These are phyloP conservation scores for Hirtodrosophila duncani DNA, from an alignment of 2,888 invertebrate genomes.

Conservation along the genomic window DNA sequence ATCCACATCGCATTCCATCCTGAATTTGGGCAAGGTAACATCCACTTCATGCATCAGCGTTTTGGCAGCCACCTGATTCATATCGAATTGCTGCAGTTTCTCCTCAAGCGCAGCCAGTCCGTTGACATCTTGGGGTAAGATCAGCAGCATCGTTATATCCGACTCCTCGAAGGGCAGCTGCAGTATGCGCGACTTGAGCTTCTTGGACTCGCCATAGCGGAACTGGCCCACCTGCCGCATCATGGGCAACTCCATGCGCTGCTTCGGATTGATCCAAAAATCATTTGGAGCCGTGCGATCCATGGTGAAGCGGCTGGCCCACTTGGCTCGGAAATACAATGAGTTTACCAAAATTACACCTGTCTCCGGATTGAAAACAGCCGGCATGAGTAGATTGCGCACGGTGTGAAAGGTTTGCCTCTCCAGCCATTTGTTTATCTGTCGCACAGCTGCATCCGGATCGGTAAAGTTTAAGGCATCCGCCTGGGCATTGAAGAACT, in stretches of 20 bases:
- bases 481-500: slow-evolving; percentile 83
- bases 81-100: slow-evolving; percentile 81
- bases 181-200: slow-evolving; percentile 81
- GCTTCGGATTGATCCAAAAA: slow-evolving; percentile 82
- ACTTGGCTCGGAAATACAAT: slow-evolving; percentile 89
- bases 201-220: slow-evolving; percentile 78
- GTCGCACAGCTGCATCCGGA: slow-evolving; percentile 78
- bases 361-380: slow-evolving; percentile 80
- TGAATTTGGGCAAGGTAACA: slow-evolving; percentile 87
- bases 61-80: slow-evolving; percentile 79
- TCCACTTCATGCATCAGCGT: slow-evolving; percentile 79
- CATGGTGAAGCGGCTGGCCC: slow-evolving; percentile 83
- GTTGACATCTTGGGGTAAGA: slow-evolving; percentile 84
- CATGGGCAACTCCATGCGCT: slow-evolving; percentile 80
- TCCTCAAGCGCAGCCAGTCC: slow-evolving; percentile 83
- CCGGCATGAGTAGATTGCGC: slow-evolving; percentile 81
- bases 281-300: slow-evolving; percentile 80
- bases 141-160: slow-evolving; percentile 85
- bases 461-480: slow-evolving; percentile 82
- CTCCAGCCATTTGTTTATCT: slow-evolving; percentile 90
- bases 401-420: slow-evolving; percentile 89
- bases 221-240: slow-evolving; percentile 81
- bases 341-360: slow-evolving; percentile 89
- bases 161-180: slow-evolving; percentile 85
- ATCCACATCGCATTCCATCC: slow-evolving; percentile 85